phyloP scores from a whole-genome alignment of 1,140 invertebrate species.

The Drosophila miranda region DNA sequence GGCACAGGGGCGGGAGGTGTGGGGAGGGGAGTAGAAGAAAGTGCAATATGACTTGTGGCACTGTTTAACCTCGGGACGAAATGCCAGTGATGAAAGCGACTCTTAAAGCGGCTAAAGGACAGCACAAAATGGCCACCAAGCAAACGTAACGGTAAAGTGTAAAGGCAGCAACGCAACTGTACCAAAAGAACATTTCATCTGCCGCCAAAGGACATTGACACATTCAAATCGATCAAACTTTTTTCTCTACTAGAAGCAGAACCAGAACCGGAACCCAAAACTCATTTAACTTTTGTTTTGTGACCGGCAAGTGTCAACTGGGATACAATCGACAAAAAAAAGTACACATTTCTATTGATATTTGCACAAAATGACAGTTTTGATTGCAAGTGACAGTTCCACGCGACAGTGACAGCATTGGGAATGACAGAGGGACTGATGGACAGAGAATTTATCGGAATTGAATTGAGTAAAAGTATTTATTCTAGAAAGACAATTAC shows the following conservation, averaged over 20 bases:
- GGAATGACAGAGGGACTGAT: background rate
- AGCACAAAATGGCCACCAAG: slow-evolving; percentile 22
- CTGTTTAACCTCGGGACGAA: slow-evolving; percentile 45
- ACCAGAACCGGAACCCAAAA: slow-evolving; percentile 30
- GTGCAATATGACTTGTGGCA: slow-evolving; percentile 33
- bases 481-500: no score
- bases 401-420: slow-evolving; percentile 30
- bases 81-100: slow-evolving; percentile 69
- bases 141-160: no score
- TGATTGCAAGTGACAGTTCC: slow-evolving; percentile 49
- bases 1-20: slow-evolving; percentile 1
- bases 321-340: slow-evolving; percentile 30
- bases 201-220: slow-evolving; percentile 38
- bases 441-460: no score
- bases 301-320: slow-evolving; percentile 61
- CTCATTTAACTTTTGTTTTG: slow-evolving; percentile 75
- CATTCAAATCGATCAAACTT: slow-evolving; percentile 71
- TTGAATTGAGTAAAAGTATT: no score
- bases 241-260: background rate
- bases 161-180: slow-evolving; percentile 2
- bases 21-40: slow-evolving; percentile 8
- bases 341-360: slow-evolving; percentile 61
- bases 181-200: slow-evolving; percentile 10
- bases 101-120: slow-evolving; percentile 51
- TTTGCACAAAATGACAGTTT: slow-evolving; percentile 59